phyloP scores from a whole-genome alignment of 2,888 invertebrate species.

The Torymus auratus region DNA sequence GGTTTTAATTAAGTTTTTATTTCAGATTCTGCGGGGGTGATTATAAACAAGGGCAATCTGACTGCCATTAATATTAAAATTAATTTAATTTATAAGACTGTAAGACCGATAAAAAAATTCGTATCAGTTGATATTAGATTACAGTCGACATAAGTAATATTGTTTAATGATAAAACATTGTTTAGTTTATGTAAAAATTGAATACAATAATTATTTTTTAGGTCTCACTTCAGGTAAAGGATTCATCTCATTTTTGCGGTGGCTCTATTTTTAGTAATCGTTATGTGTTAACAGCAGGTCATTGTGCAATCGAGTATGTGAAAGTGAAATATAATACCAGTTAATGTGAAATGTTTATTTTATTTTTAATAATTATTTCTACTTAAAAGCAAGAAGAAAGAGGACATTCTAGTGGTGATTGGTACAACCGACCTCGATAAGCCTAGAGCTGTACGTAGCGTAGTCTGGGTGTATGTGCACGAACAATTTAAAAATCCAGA shows the following conservation, averaged over 20 bases:
- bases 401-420: constrained; percentile 60
- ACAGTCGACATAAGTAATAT: no score
- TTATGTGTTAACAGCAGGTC: constrained; percentile 50
- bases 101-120: no score
- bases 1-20: no score
- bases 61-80: no score
- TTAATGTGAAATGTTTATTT: background rate
- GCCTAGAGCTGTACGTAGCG: constrained; percentile 44
- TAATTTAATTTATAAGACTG: no score
- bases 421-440: constrained; percentile 61
- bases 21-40: no score
- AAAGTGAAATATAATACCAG: no score
- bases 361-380: background rate
- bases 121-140: no score
- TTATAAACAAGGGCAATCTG: no score
- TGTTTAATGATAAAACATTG: no score
- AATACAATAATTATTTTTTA: background rate
- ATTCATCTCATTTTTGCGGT: constrained; percentile 46
- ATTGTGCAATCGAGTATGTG: constrained; percentile 56
- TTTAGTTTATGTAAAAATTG: background rate
- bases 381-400: background rate
- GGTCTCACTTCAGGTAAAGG: constrained; percentile 29
- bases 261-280: constrained; percentile 50
- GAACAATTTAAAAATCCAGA: constrained; percentile 56
- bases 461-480: constrained; percentile 60